Conservation (phyloP, 1,140 invertebrate genomes). For the Globodera rostochiensis region DNA sequence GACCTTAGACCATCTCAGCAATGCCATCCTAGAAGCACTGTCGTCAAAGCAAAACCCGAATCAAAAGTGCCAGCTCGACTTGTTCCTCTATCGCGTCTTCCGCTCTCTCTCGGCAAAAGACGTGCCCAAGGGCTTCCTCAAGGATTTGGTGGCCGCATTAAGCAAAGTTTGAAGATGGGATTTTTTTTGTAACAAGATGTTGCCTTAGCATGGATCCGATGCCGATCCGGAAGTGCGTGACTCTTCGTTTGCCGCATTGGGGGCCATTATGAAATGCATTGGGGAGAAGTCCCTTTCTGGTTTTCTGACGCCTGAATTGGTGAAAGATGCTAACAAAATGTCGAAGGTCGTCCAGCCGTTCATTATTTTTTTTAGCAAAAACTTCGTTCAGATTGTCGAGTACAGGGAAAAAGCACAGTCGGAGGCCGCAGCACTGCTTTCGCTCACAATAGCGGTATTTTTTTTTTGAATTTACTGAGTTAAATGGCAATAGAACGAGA, state of each 20-base stretch:
- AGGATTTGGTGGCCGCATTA: constrained; percentile 23
- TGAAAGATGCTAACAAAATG: constrained; percentile 80
- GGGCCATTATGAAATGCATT: constrained; percentile 87
- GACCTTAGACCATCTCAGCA: too few species aligned
- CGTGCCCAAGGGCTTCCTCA: constrained; percentile 33
- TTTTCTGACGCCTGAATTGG: constrained; percentile 80
- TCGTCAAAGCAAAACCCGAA: too few species aligned
- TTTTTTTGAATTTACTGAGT: too few species aligned
- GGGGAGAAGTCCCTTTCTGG: constrained; percentile 87
- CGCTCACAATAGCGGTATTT: too few species aligned
- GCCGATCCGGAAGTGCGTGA: constrained; percentile 67
- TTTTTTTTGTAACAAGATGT: not conserved
- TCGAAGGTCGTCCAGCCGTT: constrained; percentile 74
- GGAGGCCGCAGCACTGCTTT: constrained; percentile 24
- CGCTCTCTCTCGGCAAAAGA: constrained; percentile 15
- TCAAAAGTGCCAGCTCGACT: not conserved
- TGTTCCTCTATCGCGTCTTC: constrained; percentile 39
- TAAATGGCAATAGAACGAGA: too few species aligned
- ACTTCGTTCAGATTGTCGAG: constrained; percentile 27
- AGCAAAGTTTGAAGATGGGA: not conserved
- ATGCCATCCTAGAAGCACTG: too few species aligned
- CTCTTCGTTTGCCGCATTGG: constrained; percentile 77
- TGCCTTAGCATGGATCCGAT: constrained; percentile 30
- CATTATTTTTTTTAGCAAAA: not conserved
- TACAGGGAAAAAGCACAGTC: constrained; percentile 42